Conservation (phyloP, 2,888 invertebrate genomes). For the Drosophila pseudotalamancana region DNA sequence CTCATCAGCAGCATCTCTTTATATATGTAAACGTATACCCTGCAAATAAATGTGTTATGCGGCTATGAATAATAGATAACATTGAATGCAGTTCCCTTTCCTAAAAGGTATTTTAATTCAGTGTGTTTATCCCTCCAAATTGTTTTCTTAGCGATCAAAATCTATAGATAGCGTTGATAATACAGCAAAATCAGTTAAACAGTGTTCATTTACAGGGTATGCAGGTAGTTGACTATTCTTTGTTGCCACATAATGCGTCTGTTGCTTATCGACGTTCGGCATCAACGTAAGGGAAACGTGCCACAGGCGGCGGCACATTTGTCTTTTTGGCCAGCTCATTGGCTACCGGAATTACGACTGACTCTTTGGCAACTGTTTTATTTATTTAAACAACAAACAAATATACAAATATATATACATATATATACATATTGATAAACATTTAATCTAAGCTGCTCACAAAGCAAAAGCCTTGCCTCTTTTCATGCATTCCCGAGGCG, state of each 20-base stretch:
- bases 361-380: slow-evolving; percentile 37
- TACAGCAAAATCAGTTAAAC: too few species aligned
- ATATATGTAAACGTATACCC: slow-evolving; percentile 2
- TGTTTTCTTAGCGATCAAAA: too few species aligned
- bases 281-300: slow-evolving; percentile 21
- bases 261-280: slow-evolving; percentile 31
- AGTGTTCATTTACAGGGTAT: slow-evolving; percentile 13
- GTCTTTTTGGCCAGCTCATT: slow-evolving; percentile 16
- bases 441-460: slow-evolving; percentile 65
- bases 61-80: too few species aligned
- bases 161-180: too few species aligned
- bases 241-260: slow-evolving; percentile 10
- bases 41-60: not conserved
- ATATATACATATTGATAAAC: slow-evolving; percentile 18
- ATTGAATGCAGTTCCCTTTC: too few species aligned
- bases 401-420: slow-evolving; percentile 10
- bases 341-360: slow-evolving; percentile 59
- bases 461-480: slow-evolving; percentile 28
- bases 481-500: slow-evolving; percentile 14
- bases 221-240: not conserved
- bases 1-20: slow-evolving; percentile 27
- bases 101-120: too few species aligned
- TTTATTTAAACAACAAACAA: slow-evolving; percentile 11
- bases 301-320: slow-evolving; percentile 3
- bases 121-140: too few species aligned